Conservation (phyloP, 1,140 invertebrate species). For the Rhagoletis zephyria region DNA sequence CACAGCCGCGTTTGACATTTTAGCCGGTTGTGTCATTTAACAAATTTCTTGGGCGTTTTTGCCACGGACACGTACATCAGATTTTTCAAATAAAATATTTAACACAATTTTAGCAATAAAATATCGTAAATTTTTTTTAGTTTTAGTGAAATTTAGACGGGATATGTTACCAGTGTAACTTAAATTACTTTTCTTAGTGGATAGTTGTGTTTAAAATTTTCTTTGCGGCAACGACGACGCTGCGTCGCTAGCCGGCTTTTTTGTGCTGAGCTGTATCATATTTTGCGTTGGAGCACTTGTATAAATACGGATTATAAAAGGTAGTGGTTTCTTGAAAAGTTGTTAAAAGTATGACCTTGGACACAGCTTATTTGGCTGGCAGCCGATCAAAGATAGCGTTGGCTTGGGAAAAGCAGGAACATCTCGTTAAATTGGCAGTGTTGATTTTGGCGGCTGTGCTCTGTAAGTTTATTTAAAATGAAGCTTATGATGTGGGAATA, state of each 20-base stretch:
- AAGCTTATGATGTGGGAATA: neutral
- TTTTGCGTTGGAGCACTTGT: neutral
- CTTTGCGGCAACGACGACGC: neutral
- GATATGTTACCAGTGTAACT: neutral
- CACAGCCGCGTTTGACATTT: constrained; percentile 3
- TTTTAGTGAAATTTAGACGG: neutral
- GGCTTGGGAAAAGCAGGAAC: constrained; percentile 90
- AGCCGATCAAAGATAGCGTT: constrained; percentile 59
- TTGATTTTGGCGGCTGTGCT: constrained; percentile 92
- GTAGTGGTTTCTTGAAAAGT: too few species aligned
- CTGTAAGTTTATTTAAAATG: constrained; percentile 80
- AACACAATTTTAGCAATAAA: neutral
- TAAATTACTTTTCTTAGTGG: neutral
- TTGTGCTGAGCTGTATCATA: neutral
- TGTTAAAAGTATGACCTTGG: constrained; percentile 61
- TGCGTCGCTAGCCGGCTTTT: constrained; percentile 19
- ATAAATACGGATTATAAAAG: neutral
- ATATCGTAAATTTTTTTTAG: neutral
- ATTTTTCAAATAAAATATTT: neutral
- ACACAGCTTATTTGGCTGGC: constrained; percentile 56
- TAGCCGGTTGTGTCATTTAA: neutral
- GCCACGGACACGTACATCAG: constrained; percentile 14
- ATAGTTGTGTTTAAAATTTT: neutral
- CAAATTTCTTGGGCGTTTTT: constrained; percentile 43
- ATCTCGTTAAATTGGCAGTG: constrained; percentile 91